Conservation (phyloP, 2,888 invertebrate genomes). For the Melangyna quadrimaculata region DNA sequence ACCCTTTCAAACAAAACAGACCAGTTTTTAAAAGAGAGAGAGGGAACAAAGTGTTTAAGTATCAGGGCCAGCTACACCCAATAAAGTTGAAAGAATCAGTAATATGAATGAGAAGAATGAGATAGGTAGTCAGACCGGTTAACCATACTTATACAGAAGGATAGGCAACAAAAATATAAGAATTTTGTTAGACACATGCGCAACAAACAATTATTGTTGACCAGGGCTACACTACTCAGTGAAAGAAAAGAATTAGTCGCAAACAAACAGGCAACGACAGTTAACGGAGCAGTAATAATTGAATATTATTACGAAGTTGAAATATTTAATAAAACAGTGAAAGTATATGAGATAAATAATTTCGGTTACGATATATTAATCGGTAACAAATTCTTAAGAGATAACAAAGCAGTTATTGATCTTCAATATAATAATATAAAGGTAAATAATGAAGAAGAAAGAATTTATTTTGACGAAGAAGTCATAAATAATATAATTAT, state of each 20-base stretch:
- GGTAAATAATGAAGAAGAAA: slow-evolving; percentile 21
- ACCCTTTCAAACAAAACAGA: slow-evolving; percentile 10
- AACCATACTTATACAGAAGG: slow-evolving; percentile 13
- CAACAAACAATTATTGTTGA: slow-evolving; percentile 1
- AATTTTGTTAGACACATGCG: neutral
- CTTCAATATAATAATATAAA: slow-evolving; percentile 15
- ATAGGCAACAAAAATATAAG: slow-evolving; percentile 11
- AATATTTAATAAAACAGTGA: slow-evolving; percentile 7
- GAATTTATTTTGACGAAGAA: slow-evolving; percentile 16
- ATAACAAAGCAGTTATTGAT: slow-evolving; percentile 15
- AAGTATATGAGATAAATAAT: slow-evolving; percentile 9
- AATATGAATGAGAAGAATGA: slow-evolving; percentile 10
- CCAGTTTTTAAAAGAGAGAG: neutral
- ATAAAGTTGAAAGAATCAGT: slow-evolving; percentile 17
- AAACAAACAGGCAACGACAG: slow-evolving; percentile 9
- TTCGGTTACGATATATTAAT: slow-evolving; percentile 16
- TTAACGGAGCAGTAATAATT: slow-evolving; percentile 11
- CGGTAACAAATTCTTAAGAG: slow-evolving; percentile 14
- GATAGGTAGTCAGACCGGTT: slow-evolving; percentile 1
- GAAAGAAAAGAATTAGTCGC: slow-evolving; percentile 16
- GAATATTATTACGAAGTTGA: slow-evolving; percentile 13
- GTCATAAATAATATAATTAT: slow-evolving; percentile 5
- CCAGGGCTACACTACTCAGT: slow-evolving; percentile 16
- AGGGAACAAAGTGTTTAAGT: neutral
- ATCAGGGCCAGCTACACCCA: too few relatives aligned